phyloP scores from a whole-genome alignment of 2,113 vertebrate species.

The Meriones unguiculatus region DNA sequence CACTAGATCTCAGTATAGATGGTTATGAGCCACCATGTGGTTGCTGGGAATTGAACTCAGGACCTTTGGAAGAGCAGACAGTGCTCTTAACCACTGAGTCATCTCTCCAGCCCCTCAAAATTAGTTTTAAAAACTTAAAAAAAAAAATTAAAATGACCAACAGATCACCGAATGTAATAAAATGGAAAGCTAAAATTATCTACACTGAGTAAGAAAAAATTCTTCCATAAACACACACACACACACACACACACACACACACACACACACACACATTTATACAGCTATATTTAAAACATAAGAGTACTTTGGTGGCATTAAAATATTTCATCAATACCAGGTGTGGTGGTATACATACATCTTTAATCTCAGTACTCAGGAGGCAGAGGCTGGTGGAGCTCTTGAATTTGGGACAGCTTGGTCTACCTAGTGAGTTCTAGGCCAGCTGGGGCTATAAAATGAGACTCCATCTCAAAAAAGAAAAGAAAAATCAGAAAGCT shows the following conservation, averaged over 20 bases:
- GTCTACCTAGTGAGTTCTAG: neutral
- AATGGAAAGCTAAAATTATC: neutral
- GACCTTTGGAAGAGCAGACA: no score
- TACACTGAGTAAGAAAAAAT: neutral
- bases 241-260: no score
- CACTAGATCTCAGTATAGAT: no score
- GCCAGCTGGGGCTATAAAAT: neutral
- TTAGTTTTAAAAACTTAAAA: neutral
- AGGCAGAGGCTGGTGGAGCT: neutral
- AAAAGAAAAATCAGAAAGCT: neutral
- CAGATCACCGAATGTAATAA: constrained; percentile 2
- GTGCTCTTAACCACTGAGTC: no score
- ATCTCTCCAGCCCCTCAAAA: no score
- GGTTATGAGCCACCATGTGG: no score
- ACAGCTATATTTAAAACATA: neutral
- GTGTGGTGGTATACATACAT: neutral
- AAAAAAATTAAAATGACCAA: neutral
- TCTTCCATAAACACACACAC: neutral
- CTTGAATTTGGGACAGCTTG: neutral
- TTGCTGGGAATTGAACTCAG: no score
- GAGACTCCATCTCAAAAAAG: neutral
- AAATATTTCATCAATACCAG: constrained; percentile 23
- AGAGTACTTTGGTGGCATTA: neutral
- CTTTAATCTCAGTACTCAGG: neutral
- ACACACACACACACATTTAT: neutral